phyloP scores from a whole-genome alignment of 2,888 invertebrate genomes.

The Calephelis perditalis region DNA sequence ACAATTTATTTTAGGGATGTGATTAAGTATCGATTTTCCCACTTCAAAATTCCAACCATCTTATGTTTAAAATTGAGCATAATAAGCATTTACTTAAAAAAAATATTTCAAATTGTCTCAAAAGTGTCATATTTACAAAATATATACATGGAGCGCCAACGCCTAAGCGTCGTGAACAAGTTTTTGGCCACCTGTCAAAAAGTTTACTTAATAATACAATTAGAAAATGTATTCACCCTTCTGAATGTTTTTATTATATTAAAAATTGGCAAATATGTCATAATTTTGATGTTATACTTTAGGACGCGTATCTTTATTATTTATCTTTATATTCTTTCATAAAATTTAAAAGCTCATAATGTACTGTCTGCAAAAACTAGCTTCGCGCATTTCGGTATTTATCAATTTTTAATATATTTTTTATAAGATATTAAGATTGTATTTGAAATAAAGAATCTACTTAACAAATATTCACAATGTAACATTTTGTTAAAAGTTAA shows the following conservation, averaged over 20 bases:
- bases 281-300: too few relatives aligned
- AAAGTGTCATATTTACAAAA: constrained; percentile 70
- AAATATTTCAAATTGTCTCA: constrained; percentile 54
- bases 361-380: too few relatives aligned
- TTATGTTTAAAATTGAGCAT: constrained; percentile 73
- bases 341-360: too few relatives aligned
- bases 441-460: too few relatives aligned
- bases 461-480: constrained; percentile 7
- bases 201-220: constrained; percentile 31
- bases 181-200: constrained; percentile 62
- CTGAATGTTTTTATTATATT: constrained; percentile 34
- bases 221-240: constrained; percentile 41
- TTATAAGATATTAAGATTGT: too few relatives aligned
- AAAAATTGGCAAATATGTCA: constrained; percentile 25
- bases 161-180: constrained; percentile 46
- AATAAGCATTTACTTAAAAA: constrained; percentile 63
- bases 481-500: background rate
- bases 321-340: too few relatives aligned
- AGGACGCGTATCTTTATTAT: too few relatives aligned
- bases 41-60: constrained; percentile 31
- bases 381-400: too few relatives aligned
- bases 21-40: constrained; percentile 6
- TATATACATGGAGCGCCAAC: constrained; percentile 65
- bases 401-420: too few relatives aligned
- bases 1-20: constrained; percentile 18